phyloP scores from a whole-genome alignment of 2,113 vertebrate genomes.

The Leptocoma aspasia region DNA sequence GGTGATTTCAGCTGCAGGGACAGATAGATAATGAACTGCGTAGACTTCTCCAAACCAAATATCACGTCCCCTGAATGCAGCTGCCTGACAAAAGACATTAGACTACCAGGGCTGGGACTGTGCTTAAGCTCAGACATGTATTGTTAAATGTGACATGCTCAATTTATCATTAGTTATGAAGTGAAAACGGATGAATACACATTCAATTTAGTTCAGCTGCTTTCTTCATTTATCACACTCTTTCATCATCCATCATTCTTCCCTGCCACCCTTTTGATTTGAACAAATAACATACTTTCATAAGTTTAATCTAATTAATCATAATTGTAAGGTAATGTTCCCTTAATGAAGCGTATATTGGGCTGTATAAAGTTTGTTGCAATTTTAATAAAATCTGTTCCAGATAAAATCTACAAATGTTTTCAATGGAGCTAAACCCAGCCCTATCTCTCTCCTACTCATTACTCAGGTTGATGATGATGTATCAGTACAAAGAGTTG shows the following conservation, averaged over 20 bases:
- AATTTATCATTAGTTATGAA: constrained; percentile 99
- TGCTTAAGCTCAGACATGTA: constrained; percentile 84
- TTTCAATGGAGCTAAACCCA: constrained; percentile 53
- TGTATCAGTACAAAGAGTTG: constrained; percentile 47
- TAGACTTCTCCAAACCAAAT: constrained; percentile 63
- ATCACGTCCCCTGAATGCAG: constrained; percentile 60
- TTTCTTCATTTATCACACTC: constrained; percentile 96
- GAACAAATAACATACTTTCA: constrained; percentile 89
- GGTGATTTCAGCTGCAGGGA: constrained; percentile 39
- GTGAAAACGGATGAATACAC: constrained; percentile 98
- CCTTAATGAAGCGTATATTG: constrained; percentile 92
- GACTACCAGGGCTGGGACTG: constrained; percentile 63
- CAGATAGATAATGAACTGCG: constrained; percentile 43
- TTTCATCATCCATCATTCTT: constrained; percentile 94
- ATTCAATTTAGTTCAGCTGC: constrained; percentile 99
- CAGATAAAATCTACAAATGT: constrained; percentile 78
- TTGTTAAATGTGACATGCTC: constrained; percentile 97
- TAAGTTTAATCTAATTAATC: constrained; percentile 98
- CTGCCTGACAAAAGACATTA: constrained; percentile 77
- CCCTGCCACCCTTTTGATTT: constrained; percentile 80
- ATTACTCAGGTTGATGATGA: constrained; percentile 63
- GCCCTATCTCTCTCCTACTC: constrained; percentile 40
- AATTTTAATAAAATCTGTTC: constrained; percentile 83
- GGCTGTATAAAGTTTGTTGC: constrained; percentile 87
- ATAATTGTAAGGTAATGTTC: constrained; percentile 91